These are phyloP conservation scores for Unio pictorum DNA, from an alignment of 2,888 invertebrate genomes.

Conservation along the genomic window DNA sequence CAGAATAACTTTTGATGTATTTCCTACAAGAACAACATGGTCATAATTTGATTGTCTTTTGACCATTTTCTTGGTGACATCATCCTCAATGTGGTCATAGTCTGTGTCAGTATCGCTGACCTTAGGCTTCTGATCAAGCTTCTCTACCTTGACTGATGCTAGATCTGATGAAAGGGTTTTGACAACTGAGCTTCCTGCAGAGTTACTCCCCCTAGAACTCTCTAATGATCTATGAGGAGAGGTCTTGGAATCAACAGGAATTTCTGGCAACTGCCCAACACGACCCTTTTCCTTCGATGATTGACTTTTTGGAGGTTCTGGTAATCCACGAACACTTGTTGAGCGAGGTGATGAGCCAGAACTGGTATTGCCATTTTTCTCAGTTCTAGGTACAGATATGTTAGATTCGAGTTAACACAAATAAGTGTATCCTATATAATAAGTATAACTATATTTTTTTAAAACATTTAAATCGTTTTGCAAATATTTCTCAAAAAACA, in stretches of 20 bases:
- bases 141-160: neutral
- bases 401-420: too few relatives aligned
- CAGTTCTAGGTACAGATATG: neutral
- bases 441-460: too few relatives aligned
- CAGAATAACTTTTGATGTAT: slow-evolving; percentile 22
- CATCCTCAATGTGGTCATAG: slow-evolving; percentile 52
- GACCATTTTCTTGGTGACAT: slow-evolving; percentile 15
- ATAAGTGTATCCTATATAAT: too few relatives aligned
- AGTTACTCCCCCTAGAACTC: too few relatives aligned
- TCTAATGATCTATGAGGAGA: too few relatives aligned
- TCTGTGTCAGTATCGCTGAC: slow-evolving; percentile 26
- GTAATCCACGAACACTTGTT: slow-evolving; percentile 7
- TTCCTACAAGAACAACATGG: slow-evolving; percentile 37
- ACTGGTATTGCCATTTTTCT: slow-evolving; percentile 1
- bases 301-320: slow-evolving; percentile 6
- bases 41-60: slow-evolving; percentile 45
- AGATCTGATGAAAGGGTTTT: too few relatives aligned
- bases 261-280: too few relatives aligned
- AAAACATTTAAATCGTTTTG: too few relatives aligned
- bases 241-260: too few relatives aligned
- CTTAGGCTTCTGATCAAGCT: neutral
- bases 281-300: too few relatives aligned
- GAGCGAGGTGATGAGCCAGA: slow-evolving; percentile 13
- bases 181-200: too few relatives aligned
- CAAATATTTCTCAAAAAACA: too few relatives aligned